Conservation (phyloP, 2,797 vertebrate genomes). For the Pelobates cultripes region DNA sequence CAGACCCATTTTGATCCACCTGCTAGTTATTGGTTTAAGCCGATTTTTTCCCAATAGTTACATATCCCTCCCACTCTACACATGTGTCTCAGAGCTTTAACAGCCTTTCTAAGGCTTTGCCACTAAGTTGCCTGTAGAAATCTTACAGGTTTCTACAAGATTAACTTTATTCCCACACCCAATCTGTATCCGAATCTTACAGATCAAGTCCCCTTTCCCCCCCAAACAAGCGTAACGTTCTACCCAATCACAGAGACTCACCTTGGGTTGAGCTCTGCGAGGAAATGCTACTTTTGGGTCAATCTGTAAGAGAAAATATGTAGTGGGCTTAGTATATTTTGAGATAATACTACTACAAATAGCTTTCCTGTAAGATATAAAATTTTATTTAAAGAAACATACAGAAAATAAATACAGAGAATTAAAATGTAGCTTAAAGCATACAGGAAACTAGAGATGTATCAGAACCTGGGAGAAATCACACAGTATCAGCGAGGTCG, state of each 20-base stretch:
- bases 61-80: conserved; percentile 43
- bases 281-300: conserved; percentile 98
- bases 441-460: too few species aligned
- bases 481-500: too few species aligned
- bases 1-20: conserved; percentile 70
- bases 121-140: neutral
- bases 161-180: conserved; percentile 15
- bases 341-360: too few species aligned
- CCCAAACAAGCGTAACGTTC: too few species aligned
- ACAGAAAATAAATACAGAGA: too few species aligned
- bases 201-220: too few species aligned
- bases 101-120: neutral
- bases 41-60: conserved; percentile 61
- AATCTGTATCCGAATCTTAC: neutral
- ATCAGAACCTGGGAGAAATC: too few species aligned
- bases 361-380: too few species aligned
- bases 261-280: conserved; percentile 97
- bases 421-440: too few species aligned
- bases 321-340: too few species aligned
- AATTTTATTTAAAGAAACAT: too few species aligned
- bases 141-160: neutral
- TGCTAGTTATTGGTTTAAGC: conserved; percentile 71
- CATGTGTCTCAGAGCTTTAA: conserved; percentile 38
- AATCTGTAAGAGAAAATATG: conserved; percentile 78
- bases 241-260: conserved; percentile 67